Base-by-base conservation (phyloP, 2,888 invertebrate species). In the Limnephilus rhombicus region DNA sequence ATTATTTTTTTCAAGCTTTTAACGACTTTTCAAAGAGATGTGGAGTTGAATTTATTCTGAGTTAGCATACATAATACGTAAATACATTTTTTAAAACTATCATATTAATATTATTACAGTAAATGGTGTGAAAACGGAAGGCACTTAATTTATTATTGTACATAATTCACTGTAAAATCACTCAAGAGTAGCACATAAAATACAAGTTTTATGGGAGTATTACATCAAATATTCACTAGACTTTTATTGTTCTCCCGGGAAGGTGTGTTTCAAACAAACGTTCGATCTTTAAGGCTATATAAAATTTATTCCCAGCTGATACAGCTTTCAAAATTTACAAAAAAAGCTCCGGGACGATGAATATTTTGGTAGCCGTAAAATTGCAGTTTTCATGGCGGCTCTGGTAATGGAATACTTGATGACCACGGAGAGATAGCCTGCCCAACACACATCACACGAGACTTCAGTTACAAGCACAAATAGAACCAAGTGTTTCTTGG, bases 361-460 rank as follows among this genome's bases (percentile, higher is more conserved):
- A 92, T 92, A 92, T 92, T 92, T 91, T 88, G 83, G 86, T 53
- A 45, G 90, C 81, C 87, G 82, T 92, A 91, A 92, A 92, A 90
- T 88, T 91, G 90, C 90, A 90, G 82, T 92, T 92, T 92, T 91
- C 80, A 80, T 53, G 85, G 88, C 83, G 53, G 53, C 86, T 37
- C 86, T 86, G 45, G 92, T 91, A 92, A 92, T 91, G 88, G 92
- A 92, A 92, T 92, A 91, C 91, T 92, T 91, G 92, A 92, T 92
- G 92, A 90, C 88, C 37, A 88, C 18, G 37, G 68, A 18, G 80
- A 68, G 88, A 45, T 86, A 86, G 85, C 85, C 29, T 29, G 85
- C 85, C 45, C 49, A 34, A 34, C 37, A 15, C 18, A 34, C 83
- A 68, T 68, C 53, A 68, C 18, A 68, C 3, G 24, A 68, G 18